Evolutionary conservation across 2,888 invertebrate genomes (phyloP), one percentile per base, ranked within the genome.

Genomic region (Elmis aenea): DNA sequence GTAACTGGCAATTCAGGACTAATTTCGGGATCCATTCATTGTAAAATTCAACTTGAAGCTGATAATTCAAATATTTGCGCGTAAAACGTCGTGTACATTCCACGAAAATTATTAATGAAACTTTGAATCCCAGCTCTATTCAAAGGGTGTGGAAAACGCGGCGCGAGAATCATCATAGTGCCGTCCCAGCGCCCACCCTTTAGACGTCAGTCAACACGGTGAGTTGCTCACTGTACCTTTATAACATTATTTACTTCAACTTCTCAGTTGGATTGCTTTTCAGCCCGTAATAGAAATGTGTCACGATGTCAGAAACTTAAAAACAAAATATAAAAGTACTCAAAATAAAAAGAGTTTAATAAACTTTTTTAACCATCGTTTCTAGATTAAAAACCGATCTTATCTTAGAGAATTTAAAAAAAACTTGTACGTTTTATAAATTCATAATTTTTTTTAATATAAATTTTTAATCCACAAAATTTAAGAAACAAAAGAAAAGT

Each of bases 91-190:
- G 45, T 35, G 43, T 30, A 38, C 43, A 43, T 50, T 46, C 38
- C 44, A 46, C 30, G 29, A 31, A 44, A 40, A 50, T 50, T 50
- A 50, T 50, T 46, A 50, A 50, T 48, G 48, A 42, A 46, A 37
- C 45, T 44, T 46, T 38, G 42, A 44, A 48, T 40, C 43, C 42
- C 46, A 39, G 36, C 16, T 31, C 26, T 23, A 27, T 38, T 21
- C 22, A 18, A 35, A 31, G 40, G 40, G 40, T 41, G 40, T 41
- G 40, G 40, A 41, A n/a, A 40, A 36, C 26, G 32, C 31, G 35
- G 15, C 40, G 40, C 30, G 26, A 26, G 27, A 40, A 14, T 26
- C 33, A 26, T 26, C 31, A n/a, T n/a, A 40, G 30, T 29, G 29
- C 30, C 26, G 27, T 27, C 24, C 36, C 22, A 27, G 30, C 40